These are phyloP conservation scores for Rachycentron canadum DNA, from an alignment of 2,797 vertebrate genomes.

Conservation along the genomic window DNA sequence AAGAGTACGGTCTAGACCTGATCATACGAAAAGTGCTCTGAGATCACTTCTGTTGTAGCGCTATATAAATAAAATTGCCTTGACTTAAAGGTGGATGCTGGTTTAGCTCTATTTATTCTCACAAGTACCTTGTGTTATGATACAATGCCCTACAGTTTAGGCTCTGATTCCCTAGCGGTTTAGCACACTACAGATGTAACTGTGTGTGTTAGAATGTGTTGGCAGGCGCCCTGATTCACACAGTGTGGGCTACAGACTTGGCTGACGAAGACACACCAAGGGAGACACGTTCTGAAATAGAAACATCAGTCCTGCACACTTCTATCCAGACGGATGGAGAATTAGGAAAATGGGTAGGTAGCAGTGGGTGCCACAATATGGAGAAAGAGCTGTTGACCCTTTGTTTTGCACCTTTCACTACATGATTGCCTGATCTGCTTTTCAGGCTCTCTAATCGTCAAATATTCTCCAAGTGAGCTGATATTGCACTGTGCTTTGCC, in stretches of 20 bases:
- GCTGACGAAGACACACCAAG: conserved; percentile 65
- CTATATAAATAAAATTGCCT: background rate
- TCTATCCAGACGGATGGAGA: conserved; percentile 59
- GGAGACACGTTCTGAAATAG: conserved; percentile 74
- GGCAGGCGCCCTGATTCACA: conserved; percentile 66
- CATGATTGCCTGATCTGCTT: conserved; percentile 25
- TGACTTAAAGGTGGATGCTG: conserved; percentile 40
- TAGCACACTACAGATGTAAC: conserved; percentile 70
- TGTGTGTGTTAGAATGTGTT: conserved; percentile 67
- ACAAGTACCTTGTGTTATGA: conserved; percentile 68
- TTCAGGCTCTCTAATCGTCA: conserved; percentile 27
- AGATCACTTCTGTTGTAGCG: background rate
- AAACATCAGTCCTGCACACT: conserved; percentile 66
- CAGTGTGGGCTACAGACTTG: conserved; percentile 78
- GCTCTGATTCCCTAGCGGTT: conserved; percentile 61
- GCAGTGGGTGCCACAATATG: conserved; percentile 28
- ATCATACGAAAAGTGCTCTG: background rate
- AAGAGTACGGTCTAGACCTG: background rate
- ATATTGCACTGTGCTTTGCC: background rate
- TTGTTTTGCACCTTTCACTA: conserved; percentile 17
- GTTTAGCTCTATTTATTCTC: conserved; percentile 64
- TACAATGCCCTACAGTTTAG: conserved; percentile 73
- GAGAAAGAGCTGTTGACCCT: conserved; percentile 18
- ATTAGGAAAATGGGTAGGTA: conserved; percentile 39
- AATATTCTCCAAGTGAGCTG: conserved; percentile 10